Evolutionary conservation across 2,113 vertebrate species (phyloP), one percentile per base, ranked within the genome.

Genomic region (Rhinopithecus roxellana): DNA sequence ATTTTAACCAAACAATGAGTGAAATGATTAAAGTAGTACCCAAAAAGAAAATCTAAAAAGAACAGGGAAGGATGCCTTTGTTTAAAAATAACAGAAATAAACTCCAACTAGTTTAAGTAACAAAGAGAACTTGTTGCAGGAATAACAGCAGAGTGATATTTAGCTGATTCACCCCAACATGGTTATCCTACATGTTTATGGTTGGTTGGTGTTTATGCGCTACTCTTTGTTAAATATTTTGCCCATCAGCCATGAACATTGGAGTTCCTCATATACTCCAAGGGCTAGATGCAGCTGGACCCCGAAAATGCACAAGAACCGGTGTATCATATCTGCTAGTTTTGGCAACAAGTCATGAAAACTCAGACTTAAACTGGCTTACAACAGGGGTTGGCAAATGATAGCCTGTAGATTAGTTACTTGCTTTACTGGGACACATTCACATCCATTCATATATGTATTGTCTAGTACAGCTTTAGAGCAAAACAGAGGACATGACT

Each of bases 81-180:
- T 89, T 96, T 85, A 93, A 17, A 95, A 89, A 91, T 93, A 85
- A 77, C 67, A 96, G 61, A 85, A 93, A 85, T 77, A 77, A 85
- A 57, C 20, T 75, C 25, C 35, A 13, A 17, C 5, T 84, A 64
- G 25, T 87, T 95, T 87, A 95, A 94, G 43, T 90, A 72, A 77
- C 74, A 77, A 78, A 82, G 45, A 79, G 40, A 23, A 74, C 45
- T 43, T 55, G 2, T 23, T 80, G 64, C 77, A 74, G n/a, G 6
- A 52, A 86, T 38, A 57, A 85, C n/a, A 45, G 8, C 38, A 74
- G 30, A 48, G 52, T 6, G 25, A 38, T 85, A 57, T 35, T 40
- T 30, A 85, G 27, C 45, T 50, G 30, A 3, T 38, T 87, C 18
- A 69, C 16, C 16, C n/a, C 38, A 64, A 38, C 3, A 70, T 16